Evolutionary conservation across 2,888 invertebrate species (phyloP).

Genomic region (Fragum sueziense): DNA sequence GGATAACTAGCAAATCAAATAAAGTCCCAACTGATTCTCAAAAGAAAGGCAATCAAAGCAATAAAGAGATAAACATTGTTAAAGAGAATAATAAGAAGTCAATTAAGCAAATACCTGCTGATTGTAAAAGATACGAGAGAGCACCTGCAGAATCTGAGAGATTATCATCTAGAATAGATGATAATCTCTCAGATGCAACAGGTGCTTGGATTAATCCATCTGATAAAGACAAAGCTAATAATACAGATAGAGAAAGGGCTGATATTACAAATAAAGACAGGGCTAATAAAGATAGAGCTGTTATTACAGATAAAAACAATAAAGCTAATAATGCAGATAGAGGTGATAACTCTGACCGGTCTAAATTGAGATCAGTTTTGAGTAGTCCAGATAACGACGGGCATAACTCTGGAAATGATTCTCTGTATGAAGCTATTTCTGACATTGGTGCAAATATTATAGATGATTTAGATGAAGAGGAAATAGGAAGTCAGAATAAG

Average conservation of each 20-base stretch:
- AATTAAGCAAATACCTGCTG: no score
- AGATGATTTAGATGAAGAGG: not conserved
- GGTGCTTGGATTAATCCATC: conserved; percentile 16
- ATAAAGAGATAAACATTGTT: no score
- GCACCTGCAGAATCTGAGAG: no score
- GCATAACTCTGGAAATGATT: conserved; percentile 3
- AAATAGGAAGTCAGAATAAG: no score
- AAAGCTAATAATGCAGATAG: no score
- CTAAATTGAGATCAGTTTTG: conserved; percentile 53
- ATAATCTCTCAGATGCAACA: conserved; percentile 22
- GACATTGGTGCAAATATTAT: conserved; percentile 8
- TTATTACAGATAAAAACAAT: not conserved
- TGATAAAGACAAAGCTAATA: not conserved
- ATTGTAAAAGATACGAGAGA: no score
- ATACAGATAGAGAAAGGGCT: not conserved
- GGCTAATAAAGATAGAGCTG: not conserved
- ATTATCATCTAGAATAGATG: no score
- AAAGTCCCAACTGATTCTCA: no score
- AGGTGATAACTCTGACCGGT: not conserved
- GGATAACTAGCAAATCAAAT: no score
- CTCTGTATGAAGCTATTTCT: conserved; percentile 18
- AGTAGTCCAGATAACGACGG: conserved; percentile 36
- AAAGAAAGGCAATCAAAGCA: no score
- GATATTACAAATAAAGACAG: not conserved
- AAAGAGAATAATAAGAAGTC: no score